Evolutionary conservation across 2,888 invertebrate genomes (phyloP).

Genomic region (Laspeyria flexula): DNA sequence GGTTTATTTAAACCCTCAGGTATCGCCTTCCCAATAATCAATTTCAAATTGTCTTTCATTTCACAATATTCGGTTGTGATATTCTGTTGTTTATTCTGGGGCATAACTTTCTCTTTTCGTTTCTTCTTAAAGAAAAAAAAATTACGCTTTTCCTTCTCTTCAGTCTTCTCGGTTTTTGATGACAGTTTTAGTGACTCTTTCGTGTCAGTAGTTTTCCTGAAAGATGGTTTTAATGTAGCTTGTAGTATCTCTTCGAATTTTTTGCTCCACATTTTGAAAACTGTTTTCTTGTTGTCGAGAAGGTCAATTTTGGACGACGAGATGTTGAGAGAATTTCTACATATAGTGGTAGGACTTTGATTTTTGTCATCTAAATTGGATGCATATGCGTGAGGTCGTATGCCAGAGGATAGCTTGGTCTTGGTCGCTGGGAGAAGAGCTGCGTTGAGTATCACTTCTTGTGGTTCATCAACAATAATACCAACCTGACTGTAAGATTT

Average conservation of each 20-base stretch:
- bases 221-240: constrained; percentile 37
- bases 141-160: constrained; percentile 45
- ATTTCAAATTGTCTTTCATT: constrained; percentile 62
- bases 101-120: constrained; percentile 39
- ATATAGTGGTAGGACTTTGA: constrained; percentile 9
- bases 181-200: constrained; percentile 19
- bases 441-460: no score
- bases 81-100: constrained; percentile 58
- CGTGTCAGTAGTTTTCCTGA: constrained; percentile 37
- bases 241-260: constrained; percentile 59
- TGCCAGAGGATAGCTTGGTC: no score
- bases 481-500: no score
- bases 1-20: background rate
- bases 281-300: constrained; percentile 61
- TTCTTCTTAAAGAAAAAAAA: constrained; percentile 72
- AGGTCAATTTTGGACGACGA: constrained; percentile 44
- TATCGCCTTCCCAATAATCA: constrained; percentile 21
- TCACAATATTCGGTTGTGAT: constrained; percentile 71
- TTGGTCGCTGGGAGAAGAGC: no score
- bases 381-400: no score
- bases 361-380: constrained; percentile 5
- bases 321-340: background rate
- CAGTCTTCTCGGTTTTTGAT: constrained; percentile 45
- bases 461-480: no score
- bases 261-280: constrained; percentile 75